Percentiles rank a stretch among this genome's conserved stretches.
Conservation (phyloP, 2,888 invertebrate genomes). For the Tiphia femorata region DNA sequence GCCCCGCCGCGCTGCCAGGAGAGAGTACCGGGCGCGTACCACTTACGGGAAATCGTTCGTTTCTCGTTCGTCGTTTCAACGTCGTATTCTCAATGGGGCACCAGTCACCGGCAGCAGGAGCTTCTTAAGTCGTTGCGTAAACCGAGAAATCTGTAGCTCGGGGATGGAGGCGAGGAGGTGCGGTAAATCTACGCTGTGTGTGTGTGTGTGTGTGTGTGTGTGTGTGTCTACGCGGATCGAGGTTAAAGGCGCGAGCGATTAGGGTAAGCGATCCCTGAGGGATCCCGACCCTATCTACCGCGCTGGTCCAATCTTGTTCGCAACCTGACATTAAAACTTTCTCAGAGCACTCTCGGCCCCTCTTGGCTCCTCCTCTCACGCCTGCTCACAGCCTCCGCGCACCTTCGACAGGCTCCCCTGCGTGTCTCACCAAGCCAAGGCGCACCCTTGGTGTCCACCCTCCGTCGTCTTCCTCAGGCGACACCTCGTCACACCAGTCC, state of each 20-base stretch:
- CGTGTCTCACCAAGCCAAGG: neutral
- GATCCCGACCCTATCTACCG: slow-evolving; percentile 16
- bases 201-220: no score
- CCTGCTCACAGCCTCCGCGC: slow-evolving; percentile 6
- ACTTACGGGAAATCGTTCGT: neutral
- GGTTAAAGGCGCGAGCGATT: slow-evolving; percentile 48
- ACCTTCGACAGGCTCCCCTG: slow-evolving; percentile 1
- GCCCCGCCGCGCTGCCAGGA: no score
- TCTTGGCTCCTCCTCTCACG: slow-evolving; percentile 8
- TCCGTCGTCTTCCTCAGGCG: no score
- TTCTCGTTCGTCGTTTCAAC: neutral
- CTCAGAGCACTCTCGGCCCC: slow-evolving; percentile 24
- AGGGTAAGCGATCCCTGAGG: slow-evolving; percentile 51
- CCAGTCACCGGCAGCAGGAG: neutral
- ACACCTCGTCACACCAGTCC: no score
- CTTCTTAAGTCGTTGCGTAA: slow-evolving; percentile 27
- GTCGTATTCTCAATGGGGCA: no score
- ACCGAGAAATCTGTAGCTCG: slow-evolving; percentile 31
- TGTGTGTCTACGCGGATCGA: slow-evolving; percentile 17
- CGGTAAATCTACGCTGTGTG: no score
- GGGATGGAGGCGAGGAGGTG: slow-evolving; percentile 9
- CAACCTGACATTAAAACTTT: slow-evolving; percentile 49
- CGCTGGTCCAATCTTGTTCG: slow-evolving; percentile 44
- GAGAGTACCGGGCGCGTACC: no score
- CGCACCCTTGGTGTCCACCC: no score